Evolutionary conservation across 2,888 invertebrate species (phyloP), one percentile per base, ranked within the genome.

Genomic region (Chrysina gloriosa): DNA sequence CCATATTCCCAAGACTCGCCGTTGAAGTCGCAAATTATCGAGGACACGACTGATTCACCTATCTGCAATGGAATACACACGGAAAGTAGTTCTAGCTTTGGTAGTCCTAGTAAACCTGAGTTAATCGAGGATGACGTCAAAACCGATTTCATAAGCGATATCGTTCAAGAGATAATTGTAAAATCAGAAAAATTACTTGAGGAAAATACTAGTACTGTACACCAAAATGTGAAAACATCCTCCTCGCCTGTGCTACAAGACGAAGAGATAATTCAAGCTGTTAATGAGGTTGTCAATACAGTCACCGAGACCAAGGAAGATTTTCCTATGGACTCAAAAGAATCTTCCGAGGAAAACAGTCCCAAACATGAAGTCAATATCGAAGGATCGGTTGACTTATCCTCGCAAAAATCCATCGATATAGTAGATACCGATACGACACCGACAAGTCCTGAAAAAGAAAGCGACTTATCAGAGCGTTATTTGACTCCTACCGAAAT

Each of bases 401-500:
- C 63, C 52, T 68, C 71, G 3, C 71, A 72, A 39, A 73, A 72
- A 58, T 68, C 71, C n/a, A 65, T 56, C 7, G 75, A 75, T 65
- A 63, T 68, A 7, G 36, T 70, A 7, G 74, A 74, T n/a, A 69
- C 72, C 75, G 84, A 7, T 75, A 67, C 67, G 11, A 63, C 67
- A n/a, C 77, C 84, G 16, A 86, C 79, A 0, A 82, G 81, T 71
- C 82, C 82, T 2, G 86, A 89, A 76, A 85, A 86, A 72, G 90
- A 90, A 80, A 90, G 90, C 72, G 90, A 91, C 79, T 86, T 88
- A 70, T 90, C 90, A 52, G 91, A 91, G 77, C 84, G 89, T 68
- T 90, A 90, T 77, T 81, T 90, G 70, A 90, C 90, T 54, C 90
- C 90, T 19, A 90, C 89, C 39, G 90, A 90, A 79, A 84, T 87